Conservation (phyloP, 2,888 invertebrate genomes). For the Gerris lacustris region DNA sequence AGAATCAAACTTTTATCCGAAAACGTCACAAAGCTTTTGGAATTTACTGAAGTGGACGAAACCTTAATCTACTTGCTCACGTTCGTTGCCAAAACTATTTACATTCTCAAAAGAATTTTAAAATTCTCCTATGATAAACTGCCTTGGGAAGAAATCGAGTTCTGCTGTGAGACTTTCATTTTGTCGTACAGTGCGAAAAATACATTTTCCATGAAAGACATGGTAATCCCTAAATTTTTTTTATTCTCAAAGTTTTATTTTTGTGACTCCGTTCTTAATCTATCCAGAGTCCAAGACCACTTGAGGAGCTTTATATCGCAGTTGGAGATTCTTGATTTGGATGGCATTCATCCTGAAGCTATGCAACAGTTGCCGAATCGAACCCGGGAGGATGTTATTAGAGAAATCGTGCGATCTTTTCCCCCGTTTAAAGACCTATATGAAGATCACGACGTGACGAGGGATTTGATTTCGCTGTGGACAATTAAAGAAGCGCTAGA, state of each 20-base stretch:
- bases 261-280: constrained; percentile 21
- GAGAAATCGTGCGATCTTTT: constrained; percentile 18
- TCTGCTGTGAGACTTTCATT: constrained; percentile 29
- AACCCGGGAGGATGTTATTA: neutral
- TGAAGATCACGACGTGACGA: constrained; percentile 26
- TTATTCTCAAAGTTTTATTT: too few species aligned
- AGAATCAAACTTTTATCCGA: neutral
- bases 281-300: constrained; percentile 22
- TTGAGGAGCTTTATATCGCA: constrained; percentile 23
- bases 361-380: neutral
- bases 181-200: too few species aligned
- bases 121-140: constrained; percentile 29
- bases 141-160: constrained; percentile 33
- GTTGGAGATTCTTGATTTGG: constrained; percentile 12
- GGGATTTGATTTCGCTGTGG: constrained; percentile 28
- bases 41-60: constrained; percentile 20
- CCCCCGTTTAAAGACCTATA: constrained; percentile 27
- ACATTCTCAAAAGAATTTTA: constrained; percentile 28
- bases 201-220: too few species aligned
- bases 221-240: too few species aligned
- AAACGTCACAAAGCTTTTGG: neutral
- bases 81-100: constrained; percentile 27
- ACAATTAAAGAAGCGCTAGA: constrained; percentile 26
- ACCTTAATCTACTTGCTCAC: constrained; percentile 25
- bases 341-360: neutral